Percentiles rank a stretch among this genome's conserved stretches.
Conservation (phyloP, 2,888 invertebrate species). For the Noctua fimbriata region DNA sequence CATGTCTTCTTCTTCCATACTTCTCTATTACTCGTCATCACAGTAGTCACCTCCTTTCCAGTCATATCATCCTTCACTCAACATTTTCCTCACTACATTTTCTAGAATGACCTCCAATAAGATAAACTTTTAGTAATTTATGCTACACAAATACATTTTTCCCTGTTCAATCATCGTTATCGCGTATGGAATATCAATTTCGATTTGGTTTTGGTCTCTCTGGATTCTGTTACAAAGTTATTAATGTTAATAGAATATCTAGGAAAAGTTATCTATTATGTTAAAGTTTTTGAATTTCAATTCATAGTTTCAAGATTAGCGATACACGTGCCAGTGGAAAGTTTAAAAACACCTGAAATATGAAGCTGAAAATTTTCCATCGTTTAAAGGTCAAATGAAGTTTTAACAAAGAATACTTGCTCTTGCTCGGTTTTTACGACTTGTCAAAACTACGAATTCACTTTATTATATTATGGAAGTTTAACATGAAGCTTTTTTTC, state of each 20-base stretch:
- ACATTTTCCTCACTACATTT: not conserved
- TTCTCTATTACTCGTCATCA: no score
- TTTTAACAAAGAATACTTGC: slow-evolving; percentile 12
- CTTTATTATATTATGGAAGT: not conserved
- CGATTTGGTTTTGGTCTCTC: not conserved
- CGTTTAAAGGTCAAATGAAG: slow-evolving; percentile 8
- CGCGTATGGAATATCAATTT: not conserved
- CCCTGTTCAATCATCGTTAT: not conserved
- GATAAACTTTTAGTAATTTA: not conserved
- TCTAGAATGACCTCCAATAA: not conserved
- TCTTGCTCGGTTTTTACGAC: not conserved
- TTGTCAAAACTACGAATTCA: not conserved
- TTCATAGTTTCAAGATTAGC: not conserved
- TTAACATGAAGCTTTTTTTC: not conserved
- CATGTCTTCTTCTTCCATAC: no score
- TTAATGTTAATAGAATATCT: not conserved
- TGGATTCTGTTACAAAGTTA: not conserved
- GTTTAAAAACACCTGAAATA: slow-evolving; percentile 11
- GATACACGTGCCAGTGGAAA: slow-evolving; percentile 1
- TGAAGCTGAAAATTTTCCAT: slow-evolving; percentile 1
- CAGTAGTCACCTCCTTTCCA: no score
- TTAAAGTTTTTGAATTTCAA: not conserved
- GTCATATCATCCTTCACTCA: no score
- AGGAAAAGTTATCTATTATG: not conserved
- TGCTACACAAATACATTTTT: not conserved